Evolutionary conservation across 1,140 invertebrate genomes (phyloP).

Genomic region (Cydia fagiglandana): DNA sequence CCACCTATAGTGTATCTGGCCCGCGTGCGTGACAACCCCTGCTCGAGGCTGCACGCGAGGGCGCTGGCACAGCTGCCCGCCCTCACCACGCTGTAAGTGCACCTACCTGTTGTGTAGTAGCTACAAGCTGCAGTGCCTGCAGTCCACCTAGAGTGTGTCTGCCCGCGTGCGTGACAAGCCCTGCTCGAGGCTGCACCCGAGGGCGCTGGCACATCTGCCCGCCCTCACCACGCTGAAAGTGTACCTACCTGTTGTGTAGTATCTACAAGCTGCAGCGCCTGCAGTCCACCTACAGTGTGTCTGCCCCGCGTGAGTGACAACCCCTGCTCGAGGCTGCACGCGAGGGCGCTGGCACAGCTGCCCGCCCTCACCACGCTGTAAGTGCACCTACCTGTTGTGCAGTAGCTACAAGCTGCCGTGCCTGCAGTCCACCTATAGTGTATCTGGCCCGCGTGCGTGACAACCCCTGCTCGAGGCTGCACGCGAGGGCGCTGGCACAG

Average conservation of each 20-base stretch:
- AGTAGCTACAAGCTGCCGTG: too few relatives aligned
- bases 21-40: constrained; percentile 64
- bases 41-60: constrained; percentile 54
- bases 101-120: background rate
- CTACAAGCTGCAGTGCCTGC: constrained; percentile 54
- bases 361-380: constrained; percentile 63
- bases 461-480: constrained; percentile 62
- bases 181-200: constrained; percentile 51
- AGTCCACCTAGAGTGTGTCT: too few relatives aligned
- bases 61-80: constrained; percentile 60
- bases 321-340: constrained; percentile 57
- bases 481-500: constrained; percentile 53
- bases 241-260: too few relatives aligned
- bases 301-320: too few relatives aligned
- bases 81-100: constrained; percentile 63
- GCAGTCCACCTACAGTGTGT: too few relatives aligned
- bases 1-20: too few relatives aligned
- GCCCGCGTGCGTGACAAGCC: too few relatives aligned
- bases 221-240: constrained; percentile 64
- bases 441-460: constrained; percentile 61
- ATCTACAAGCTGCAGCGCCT: constrained; percentile 44
- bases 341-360: constrained; percentile 55
- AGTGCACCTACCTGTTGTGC: constrained; percentile 36
- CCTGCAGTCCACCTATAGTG: too few relatives aligned
- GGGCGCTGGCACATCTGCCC: constrained; percentile 58